Evolutionary conservation across 2,113 vertebrate genomes (phyloP).

Genomic region (Myocastor coypus): DNA sequence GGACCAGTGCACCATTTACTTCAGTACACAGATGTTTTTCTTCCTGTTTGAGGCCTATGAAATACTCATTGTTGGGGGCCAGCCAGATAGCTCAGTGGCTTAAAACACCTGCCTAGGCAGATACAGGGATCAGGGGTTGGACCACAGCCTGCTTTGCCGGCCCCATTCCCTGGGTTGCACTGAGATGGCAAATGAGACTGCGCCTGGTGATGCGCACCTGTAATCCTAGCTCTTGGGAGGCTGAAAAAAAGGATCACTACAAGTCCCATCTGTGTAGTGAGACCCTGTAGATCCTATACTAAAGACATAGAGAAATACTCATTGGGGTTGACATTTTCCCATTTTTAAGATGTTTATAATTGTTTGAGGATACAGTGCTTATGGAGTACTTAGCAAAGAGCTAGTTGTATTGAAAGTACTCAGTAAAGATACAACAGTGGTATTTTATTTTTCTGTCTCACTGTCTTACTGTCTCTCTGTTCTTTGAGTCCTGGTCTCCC

Average conservation of each 20-base stretch:
- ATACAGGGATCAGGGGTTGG: no score
- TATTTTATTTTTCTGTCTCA: background rate
- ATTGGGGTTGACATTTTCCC: background rate
- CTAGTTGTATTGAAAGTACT: background rate
- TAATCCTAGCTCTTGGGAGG: no score
- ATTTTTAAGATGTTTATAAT: background rate
- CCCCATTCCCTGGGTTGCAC: no score
- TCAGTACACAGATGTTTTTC: background rate
- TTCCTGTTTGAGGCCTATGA: background rate
- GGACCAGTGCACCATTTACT: background rate
- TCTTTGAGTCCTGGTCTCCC: background rate
- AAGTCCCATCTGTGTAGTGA: no score
- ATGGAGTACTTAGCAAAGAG: background rate
- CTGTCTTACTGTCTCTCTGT: background rate
- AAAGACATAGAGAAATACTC: background rate
- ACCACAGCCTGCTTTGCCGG: no score
- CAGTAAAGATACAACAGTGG: background rate
- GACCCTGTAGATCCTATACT: no score
- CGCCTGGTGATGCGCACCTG: no score
- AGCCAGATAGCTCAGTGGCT: no score
- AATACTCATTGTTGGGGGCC: background rate
- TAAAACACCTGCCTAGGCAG: no score
- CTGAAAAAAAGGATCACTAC: no score
- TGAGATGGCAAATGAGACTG: no score
- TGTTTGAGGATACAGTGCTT: background rate